These are phyloP conservation scores for Euphonia xanthogaster DNA, from an alignment of 2,797 vertebrate species.

Conservation along the genomic window DNA sequence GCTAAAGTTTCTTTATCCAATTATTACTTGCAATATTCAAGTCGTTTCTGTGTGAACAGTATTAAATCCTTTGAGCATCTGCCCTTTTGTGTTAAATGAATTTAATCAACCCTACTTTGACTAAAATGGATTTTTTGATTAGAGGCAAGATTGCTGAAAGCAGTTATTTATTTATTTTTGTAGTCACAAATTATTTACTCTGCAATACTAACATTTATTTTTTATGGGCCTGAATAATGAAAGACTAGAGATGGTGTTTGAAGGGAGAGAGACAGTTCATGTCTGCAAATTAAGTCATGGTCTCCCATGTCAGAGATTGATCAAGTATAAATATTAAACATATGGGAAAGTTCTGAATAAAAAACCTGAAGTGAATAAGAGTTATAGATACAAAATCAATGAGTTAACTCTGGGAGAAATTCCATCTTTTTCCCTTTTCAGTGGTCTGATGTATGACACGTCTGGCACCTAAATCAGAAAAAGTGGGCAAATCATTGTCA, in stretches of 20 bases:
- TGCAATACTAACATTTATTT: background rate
- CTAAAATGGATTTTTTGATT: constrained; percentile 23
- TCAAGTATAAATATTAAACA: background rate
- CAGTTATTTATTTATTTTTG: background rate
- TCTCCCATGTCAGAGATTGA: background rate
- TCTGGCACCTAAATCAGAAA: background rate
- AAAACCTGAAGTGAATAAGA: background rate
- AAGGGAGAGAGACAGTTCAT: background rate
- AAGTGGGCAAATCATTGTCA: background rate
- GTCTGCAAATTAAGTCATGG: background rate
- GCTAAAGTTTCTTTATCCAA: background rate
- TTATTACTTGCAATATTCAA: constrained; percentile 11
- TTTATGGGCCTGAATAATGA: background rate
- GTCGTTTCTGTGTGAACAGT: background rate
- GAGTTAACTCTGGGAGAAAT: background rate
- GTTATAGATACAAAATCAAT: no score
- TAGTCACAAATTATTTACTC: background rate
- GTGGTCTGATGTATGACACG: fast-evolving
- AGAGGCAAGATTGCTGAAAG: background rate
- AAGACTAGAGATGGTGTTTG: background rate
- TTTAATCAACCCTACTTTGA: constrained; percentile 7
- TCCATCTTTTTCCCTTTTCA: background rate
- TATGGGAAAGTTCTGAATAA: background rate
- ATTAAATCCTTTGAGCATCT: background rate
- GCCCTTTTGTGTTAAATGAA: background rate